Evolutionary conservation across 2,888 invertebrate genomes (phyloP), one percentile per base, ranked within the genome.

Genomic region (Xanthia icteritia): DNA sequence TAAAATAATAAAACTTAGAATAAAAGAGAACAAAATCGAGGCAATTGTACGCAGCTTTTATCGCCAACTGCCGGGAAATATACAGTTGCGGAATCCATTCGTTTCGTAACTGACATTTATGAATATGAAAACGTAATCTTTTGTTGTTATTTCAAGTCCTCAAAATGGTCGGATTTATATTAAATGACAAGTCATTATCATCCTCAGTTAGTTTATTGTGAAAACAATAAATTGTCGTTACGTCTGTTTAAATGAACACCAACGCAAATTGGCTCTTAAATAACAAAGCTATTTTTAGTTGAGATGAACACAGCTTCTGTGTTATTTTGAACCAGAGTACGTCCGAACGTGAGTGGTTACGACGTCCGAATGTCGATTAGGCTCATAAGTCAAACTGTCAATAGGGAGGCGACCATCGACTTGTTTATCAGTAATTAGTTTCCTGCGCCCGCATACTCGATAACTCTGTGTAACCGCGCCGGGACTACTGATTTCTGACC

Each of bases 1-100:
- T 91, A 89, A 91, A 93, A 93, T 91, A 92, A 92, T 92, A 92
- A 92, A 93, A 93, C 83, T 89, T 88, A 84, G 83, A 85, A 90
- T 89, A 90, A 92, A 90, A 90, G 88, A 88, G 89, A 89, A 90
- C 89, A 88, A 89, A 90, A 91, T 89, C 81, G 82, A 84, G 86
- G 83, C 88, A 90, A 91, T 91, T 91, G 86, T 89, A 89, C 87
- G 84, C 85, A 88, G 89, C 87, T 87, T 92, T 92, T 90, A 92
- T 92, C 88, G 85, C 75, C 73, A 80, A 87, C 83, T 77, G 85
- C 83, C 77, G 85, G 79, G 86, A 75, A 88, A 90, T 90, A 88
- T 86, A 87, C 88, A 88, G 84, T 89, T 85, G 79, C 77, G 87
- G 86, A 89, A 92, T 90, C 88, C 89, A 89, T 92, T 91, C 84